Percentiles rank a stretch among this genome's conserved stretches.
Evolutionary conservation across 2,113 vertebrate species (phyloP).

Genomic region (Brevimyrus niger): DNA sequence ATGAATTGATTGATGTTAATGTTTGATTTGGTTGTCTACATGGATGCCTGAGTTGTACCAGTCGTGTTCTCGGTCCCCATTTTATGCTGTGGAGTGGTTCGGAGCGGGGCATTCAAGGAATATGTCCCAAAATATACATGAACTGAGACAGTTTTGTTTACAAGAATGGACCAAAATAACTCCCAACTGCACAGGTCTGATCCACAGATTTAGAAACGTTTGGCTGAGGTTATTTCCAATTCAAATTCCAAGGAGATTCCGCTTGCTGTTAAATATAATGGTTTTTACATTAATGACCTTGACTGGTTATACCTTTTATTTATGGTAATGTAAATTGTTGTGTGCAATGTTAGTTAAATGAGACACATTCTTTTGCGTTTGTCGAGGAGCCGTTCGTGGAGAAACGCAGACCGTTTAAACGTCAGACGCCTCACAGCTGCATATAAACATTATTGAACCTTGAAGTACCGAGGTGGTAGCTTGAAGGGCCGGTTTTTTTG

Average conservation of each 20-base stretch:
- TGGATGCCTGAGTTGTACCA: not conserved
- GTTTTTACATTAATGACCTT: not conserved
- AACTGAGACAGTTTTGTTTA: not conserved
- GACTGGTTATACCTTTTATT: not conserved
- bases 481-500: not conserved
- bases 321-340: not conserved
- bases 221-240: not conserved
- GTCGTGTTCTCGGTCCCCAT: not conserved
- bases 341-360: not conserved
- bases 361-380: not conserved
- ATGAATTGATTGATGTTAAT: not conserved
- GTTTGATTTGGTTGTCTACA: not conserved
- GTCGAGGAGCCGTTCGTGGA: not conserved
- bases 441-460: not conserved
- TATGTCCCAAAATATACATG: not conserved
- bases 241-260: not conserved
- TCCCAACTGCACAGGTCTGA: not conserved
- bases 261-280: not conserved
- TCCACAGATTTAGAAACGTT: not conserved
- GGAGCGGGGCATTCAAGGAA: not conserved
- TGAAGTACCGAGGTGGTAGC: not conserved
- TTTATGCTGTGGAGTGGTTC: not conserved
- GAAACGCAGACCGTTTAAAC: not conserved
- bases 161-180: not conserved
- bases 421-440: not conserved